Evolutionary conservation across 64 coral and sea anemone genomes (phyloP).

Genomic region (Montipora sp.): DNA sequence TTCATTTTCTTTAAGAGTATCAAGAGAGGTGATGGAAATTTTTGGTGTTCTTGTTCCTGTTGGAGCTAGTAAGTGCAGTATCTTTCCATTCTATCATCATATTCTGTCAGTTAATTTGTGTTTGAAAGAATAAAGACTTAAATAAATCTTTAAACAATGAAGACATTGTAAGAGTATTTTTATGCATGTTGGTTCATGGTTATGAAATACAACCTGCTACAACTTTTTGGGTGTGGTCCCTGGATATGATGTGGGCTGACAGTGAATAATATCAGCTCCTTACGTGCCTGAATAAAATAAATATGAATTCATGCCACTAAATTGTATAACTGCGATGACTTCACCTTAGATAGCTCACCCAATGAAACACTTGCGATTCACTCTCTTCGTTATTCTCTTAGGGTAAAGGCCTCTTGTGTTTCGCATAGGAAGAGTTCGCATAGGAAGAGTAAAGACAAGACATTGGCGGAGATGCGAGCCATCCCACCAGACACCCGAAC

Average conservation of each 20-base stretch:
- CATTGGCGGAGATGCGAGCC: slow-evolving; percentile 21
- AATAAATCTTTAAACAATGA: not conserved
- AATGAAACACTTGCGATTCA: not conserved
- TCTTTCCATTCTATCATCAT: not conserved
- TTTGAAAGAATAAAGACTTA: not conserved
- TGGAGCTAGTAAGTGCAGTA: slow-evolving; percentile 55
- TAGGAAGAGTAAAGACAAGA: slow-evolving; percentile 24
- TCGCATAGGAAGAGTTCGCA: slow-evolving; percentile 2
- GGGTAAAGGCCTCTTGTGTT: slow-evolving; percentile 6
- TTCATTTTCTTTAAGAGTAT: slow-evolving; percentile 41
- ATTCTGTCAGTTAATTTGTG: not conserved
- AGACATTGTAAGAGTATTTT: not conserved
- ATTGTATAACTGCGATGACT: slow-evolving; percentile 1
- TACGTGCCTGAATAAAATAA: not conserved
- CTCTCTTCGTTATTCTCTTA: not conserved
- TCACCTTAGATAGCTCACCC: not conserved
- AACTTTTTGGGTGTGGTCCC: not conserved
- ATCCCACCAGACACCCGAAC: slow-evolving; percentile 33
- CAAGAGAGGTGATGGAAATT: slow-evolving; percentile 46
- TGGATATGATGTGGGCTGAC: not conserved
- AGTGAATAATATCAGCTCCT: not conserved
- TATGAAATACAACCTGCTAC: not conserved
- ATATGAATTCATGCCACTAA: not conserved
- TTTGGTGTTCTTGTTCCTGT: slow-evolving; percentile 71
- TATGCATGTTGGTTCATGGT: not conserved